phyloP scores from a whole-genome alignment of 2,888 invertebrate genomes.

The Ophion ventricosus region DNA sequence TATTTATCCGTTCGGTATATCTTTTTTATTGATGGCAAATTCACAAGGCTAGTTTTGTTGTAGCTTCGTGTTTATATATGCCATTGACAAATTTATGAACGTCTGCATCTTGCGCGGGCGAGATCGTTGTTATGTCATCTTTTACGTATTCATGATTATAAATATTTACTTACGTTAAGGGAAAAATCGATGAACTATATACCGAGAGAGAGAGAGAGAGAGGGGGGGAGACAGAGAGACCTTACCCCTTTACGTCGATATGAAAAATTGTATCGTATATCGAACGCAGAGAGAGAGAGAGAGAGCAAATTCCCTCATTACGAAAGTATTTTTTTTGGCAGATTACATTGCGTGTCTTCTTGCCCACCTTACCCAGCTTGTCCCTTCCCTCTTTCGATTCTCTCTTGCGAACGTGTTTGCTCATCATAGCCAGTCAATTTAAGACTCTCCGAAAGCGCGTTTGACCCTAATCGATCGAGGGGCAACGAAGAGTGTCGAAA shows the following conservation, averaged over 20 bases:
- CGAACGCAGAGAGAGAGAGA: background rate
- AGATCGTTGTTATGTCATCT: background rate
- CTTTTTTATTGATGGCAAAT: background rate
- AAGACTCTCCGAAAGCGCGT: slow-evolving; percentile 24
- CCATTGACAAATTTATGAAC: slow-evolving; percentile 5
- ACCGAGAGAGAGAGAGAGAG: background rate
- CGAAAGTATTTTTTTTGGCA: background rate
- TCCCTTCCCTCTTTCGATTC: slow-evolving; percentile 25
- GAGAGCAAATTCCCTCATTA: background rate
- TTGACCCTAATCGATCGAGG: slow-evolving; percentile 56
- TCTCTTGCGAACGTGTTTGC: slow-evolving; percentile 1
- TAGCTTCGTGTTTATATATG: background rate
- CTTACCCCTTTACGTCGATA: background rate
- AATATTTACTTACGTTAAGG: slow-evolving; percentile 13
- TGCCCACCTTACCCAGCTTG: slow-evolving; percentile 40
- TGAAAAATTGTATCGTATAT: slow-evolving; percentile 20
- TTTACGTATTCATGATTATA: background rate
- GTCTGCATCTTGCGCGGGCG: background rate
- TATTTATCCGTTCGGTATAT: background rate
- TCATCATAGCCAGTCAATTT: slow-evolving; percentile 45
- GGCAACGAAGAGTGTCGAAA: slow-evolving; percentile 42
- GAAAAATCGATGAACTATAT: slow-evolving; percentile 25
- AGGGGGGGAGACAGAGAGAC: background rate
- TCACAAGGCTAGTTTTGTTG: background rate
- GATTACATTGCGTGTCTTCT: slow-evolving; percentile 37